Evolutionary conservation across 2,888 invertebrate genomes (phyloP).

Genomic region (Empis stercorea): DNA sequence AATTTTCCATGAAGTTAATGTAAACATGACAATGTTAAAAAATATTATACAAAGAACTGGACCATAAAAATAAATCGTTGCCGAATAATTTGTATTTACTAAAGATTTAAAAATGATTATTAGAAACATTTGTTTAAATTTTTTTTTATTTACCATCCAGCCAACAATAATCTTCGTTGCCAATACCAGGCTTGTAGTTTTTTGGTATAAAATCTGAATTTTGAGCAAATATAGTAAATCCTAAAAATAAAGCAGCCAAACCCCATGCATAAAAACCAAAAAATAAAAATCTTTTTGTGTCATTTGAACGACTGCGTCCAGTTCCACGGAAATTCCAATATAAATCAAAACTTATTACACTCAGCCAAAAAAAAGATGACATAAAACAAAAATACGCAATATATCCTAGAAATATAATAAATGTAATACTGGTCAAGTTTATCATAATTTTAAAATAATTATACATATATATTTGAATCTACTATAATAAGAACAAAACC

Average conservation of each 20-base stretch:
- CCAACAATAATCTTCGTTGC: conserved; percentile 41
- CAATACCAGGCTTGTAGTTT: conserved; percentile 28
- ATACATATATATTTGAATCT: no score
- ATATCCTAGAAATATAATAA: conserved; percentile 19
- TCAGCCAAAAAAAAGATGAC: conserved; percentile 73
- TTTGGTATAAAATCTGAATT: background rate
- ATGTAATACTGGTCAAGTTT: no score
- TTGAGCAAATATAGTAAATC: conserved; percentile 8
- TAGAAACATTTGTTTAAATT: no score
- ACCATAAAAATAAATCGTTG: conserved; percentile 13
- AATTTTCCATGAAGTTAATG: conserved; percentile 15
- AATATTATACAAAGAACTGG: conserved; percentile 13
- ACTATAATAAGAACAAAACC: no score
- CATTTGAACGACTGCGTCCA: background rate
- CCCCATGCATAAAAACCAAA: conserved; percentile 34
- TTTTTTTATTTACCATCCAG: conserved; percentile 37
- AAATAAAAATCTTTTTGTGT: conserved; percentile 25
- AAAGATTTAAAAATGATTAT: background rate
- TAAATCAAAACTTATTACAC: conserved; percentile 73
- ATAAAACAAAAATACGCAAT: conserved; percentile 53
- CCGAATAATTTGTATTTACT: conserved; percentile 2
- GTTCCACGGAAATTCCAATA: conserved; percentile 42
- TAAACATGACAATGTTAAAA: conserved; percentile 14
- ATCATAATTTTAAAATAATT: no score
- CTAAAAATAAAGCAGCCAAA: conserved; percentile 21